Evolutionary conservation across 2,797 vertebrate genomes (phyloP), one percentile per base, ranked within the genome.

Genomic region (Parotocinclus haroldoi): DNA sequence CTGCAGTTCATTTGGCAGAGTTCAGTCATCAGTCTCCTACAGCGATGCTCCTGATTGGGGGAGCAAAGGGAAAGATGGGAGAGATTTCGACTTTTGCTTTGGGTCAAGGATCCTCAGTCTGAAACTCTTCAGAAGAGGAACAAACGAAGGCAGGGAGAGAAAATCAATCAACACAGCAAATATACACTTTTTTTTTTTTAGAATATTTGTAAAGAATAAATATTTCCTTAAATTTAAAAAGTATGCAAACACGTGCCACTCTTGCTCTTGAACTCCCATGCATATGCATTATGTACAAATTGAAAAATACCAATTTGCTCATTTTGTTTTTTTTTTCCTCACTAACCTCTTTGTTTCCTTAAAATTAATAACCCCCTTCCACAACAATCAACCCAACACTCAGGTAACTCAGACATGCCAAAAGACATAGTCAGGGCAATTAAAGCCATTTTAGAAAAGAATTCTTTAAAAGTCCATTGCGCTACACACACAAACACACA

Each of bases 241-340:
- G 92, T 90, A 96, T 95, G 93, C 95, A 96, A 97, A 98, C 93
- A 95, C 95, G 93, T 98, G 93, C 94, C 95, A 95, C 93, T 91
- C 94, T 93, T 94, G 93, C 91, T 92, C 91, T 93, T 87, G 80
- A 83, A 87, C 93, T 91, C 93, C 92, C 96, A 98, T 98, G 95
- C 94, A 95, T 93, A 96, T 96, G 94, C 91, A 86, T 92, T 97
- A 99, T 98, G 94, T 99, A 98, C 94, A 98, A 95, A 92, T 95
- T 94, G 93, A 95, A 98, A 98, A 98, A 98, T 95, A 95, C 91
- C 91, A 88, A 92, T 92, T 92, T 91, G 87, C 87, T 89, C 91
- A 78, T 71, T 63, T 80, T 84, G 82, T 63, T 88, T 88, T 63
- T 57, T 83, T 87, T 83, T 75, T 83, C 86, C 67, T 61, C 69